Percentiles rank a stretch among this genome's conserved stretches.
Evolutionary conservation across 2,797 vertebrate species (phyloP).

Genomic region (Thunnus albacares): DNA sequence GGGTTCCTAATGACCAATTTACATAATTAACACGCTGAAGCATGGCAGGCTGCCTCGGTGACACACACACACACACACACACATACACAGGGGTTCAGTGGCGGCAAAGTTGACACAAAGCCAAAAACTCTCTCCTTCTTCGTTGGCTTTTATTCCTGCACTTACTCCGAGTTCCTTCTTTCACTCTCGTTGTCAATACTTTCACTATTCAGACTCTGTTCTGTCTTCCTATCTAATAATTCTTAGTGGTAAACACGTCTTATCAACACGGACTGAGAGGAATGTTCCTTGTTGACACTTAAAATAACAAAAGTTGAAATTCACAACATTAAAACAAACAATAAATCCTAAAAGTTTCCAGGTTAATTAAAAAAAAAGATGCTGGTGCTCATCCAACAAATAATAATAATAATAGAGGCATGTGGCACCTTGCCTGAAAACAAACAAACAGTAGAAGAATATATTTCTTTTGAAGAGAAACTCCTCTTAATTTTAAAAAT

Average conservation of each 20-base stretch:
- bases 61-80: conserved; percentile 16
- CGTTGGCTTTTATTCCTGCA: conserved; percentile 21
- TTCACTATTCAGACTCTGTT: background rate
- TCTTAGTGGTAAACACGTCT: background rate
- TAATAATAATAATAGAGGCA: too few relatives aligned
- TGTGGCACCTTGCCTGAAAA: too few relatives aligned
- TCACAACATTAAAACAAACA: too few relatives aligned
- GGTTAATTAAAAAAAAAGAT: too few relatives aligned
- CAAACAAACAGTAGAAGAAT: too few relatives aligned
- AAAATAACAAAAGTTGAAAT: background rate
- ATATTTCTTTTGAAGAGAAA: too few relatives aligned
- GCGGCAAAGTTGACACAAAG: conserved; percentile 36
- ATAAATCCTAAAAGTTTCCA: too few relatives aligned
- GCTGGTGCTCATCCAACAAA: too few relatives aligned
- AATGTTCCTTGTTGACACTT: background rate
- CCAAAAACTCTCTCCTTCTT: conserved; percentile 36
- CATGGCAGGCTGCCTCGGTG: conserved; percentile 60
- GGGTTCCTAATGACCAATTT: conserved; percentile 78
- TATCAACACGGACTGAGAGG: background rate
- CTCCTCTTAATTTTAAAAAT: too few relatives aligned
- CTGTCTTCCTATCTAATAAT: background rate
- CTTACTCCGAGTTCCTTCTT: conserved; percentile 30
- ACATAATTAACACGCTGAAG: conserved; percentile 80
- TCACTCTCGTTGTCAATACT: conserved; percentile 12
- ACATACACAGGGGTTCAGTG: conserved; percentile 10